Conservation (phyloP, 2,888 invertebrate species). For the Caprella mutica region DNA sequence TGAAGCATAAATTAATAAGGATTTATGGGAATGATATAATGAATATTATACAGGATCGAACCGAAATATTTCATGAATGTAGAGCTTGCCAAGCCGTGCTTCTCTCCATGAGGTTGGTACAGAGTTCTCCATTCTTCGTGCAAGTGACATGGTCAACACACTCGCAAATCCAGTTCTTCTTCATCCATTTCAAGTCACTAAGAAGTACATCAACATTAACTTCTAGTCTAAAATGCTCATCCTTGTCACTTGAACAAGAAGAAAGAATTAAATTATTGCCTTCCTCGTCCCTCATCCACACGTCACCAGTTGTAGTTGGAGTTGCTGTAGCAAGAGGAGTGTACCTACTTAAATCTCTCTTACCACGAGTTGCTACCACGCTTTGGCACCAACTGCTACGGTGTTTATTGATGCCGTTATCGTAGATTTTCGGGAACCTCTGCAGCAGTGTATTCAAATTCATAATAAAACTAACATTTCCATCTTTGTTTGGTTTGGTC, state of each 20-base stretch:
- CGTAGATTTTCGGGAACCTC: slow-evolving; percentile 2
- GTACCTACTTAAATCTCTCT: slow-evolving; percentile 3
- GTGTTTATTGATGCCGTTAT: not conserved
- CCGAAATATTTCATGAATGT: too few relatives aligned
- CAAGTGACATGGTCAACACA: not conserved
- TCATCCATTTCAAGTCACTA: slow-evolving; percentile 1
- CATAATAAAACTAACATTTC: slow-evolving; percentile 3
- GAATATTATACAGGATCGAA: too few relatives aligned
- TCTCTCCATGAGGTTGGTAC: not conserved
- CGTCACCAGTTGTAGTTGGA: not conserved
- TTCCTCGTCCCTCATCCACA: slow-evolving; percentile 1
- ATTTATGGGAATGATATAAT: too few relatives aligned
- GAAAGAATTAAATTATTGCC: not conserved
- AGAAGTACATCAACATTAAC: not conserved
- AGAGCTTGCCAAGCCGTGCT: not conserved
- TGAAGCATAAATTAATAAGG: too few relatives aligned
- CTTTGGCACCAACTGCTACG: not conserved
- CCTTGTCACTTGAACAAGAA: not conserved
- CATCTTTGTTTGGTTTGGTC: not conserved
- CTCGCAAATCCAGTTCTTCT: not conserved
- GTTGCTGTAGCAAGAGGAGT: not conserved
- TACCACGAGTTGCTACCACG: not conserved
- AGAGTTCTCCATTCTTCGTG: not conserved
- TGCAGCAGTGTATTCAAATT: slow-evolving; percentile 1
- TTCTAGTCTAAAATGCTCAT: too few relatives aligned